Percentiles rank a stretch among this genome's conserved stretches.
These are phyloP conservation scores for Cactoblastis cactorum DNA, from an alignment of 2,888 invertebrate genomes.

Conservation along the genomic window DNA sequence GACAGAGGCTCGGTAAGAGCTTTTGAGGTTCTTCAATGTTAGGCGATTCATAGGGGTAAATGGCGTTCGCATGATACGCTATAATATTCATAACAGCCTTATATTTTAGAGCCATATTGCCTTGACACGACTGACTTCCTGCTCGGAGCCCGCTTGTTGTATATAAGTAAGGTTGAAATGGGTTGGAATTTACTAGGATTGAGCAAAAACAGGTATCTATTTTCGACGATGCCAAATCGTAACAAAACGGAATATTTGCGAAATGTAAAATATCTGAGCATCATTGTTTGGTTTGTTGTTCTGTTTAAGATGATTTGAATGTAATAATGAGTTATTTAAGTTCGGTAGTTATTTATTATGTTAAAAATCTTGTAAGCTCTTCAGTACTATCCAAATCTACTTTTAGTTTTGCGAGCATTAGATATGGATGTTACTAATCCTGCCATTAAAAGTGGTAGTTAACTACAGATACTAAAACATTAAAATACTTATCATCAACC, in stretches of 20 bases:
- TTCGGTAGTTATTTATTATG: too few species aligned
- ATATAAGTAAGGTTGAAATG: slow-evolving; percentile 7
- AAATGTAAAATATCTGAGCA: not conserved
- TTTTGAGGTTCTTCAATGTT: slow-evolving; percentile 23
- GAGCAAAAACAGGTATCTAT: slow-evolving; percentile 23
- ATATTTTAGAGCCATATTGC: slow-evolving; percentile 1
- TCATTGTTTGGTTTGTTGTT: not conserved
- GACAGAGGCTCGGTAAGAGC: slow-evolving; percentile 27
- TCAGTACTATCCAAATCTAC: too few species aligned
- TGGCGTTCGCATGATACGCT: slow-evolving; percentile 4
- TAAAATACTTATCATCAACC: slow-evolving; percentile 49
- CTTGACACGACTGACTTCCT: not conserved
- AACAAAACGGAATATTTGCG: slow-evolving; percentile 26
- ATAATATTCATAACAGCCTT: slow-evolving; percentile 3
- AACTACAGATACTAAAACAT: slow-evolving; percentile 55
- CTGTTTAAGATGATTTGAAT: too few species aligned
- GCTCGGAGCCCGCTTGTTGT: not conserved
- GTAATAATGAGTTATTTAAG: too few species aligned
- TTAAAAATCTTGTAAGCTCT: too few species aligned
- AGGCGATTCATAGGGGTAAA: slow-evolving; percentile 14
- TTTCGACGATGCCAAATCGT: slow-evolving; percentile 26
- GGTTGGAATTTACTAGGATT: slow-evolving; percentile 14
- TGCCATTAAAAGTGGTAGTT: not conserved
- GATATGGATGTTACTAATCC: too few species aligned
- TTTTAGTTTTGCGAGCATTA: too few species aligned